These are phyloP conservation scores for Seriola quinqueradiata DNA, from an alignment of 2,113 vertebrate species.

Conservation along the genomic window DNA sequence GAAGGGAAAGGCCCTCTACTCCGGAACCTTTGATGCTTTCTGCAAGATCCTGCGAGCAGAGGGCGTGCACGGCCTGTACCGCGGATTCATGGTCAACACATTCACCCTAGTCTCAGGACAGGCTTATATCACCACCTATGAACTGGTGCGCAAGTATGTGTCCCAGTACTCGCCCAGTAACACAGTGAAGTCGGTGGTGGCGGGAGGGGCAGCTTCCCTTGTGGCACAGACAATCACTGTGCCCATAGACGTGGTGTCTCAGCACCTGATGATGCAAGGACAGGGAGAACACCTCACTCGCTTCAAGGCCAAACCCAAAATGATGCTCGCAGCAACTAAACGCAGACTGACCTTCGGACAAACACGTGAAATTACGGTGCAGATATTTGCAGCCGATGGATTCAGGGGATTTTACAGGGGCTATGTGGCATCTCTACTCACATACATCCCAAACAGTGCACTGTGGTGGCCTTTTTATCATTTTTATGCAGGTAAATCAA, in stretches of 20 bases:
- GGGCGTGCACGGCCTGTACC: conserved; percentile 90
- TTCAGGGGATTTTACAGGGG: conserved; percentile 95
- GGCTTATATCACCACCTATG: conserved; percentile 96
- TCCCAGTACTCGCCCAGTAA: conserved; percentile 91
- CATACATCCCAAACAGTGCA: conserved; percentile 98
- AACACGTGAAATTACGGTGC: conserved; percentile 90
- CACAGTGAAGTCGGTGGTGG: conserved; percentile 93
- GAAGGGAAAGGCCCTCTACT: conserved; percentile 93
- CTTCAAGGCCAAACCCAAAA: conserved; percentile 85
- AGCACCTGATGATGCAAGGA: conserved; percentile 98
- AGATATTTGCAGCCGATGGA: conserved; percentile 92
- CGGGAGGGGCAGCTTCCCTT: conserved; percentile 92
- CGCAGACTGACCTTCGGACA: conserved; percentile 88
- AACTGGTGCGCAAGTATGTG: conserved; percentile 93
- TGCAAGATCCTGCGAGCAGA: conserved; percentile 92
- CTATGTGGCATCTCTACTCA: conserved; percentile 95
- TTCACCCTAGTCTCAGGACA: conserved; percentile 95
- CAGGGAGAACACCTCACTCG: conserved; percentile 91
- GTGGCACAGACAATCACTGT: conserved; percentile 98
- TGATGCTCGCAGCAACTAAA: conserved; percentile 66
- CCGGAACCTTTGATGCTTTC: conserved; percentile 93
- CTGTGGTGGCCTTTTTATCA: conserved; percentile 99
- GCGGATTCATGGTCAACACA: conserved; percentile 95
- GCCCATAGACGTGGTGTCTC: conserved; percentile 95
- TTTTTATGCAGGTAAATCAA: conserved; percentile 92